A percentile compares a stretch with the other conserved stretches of the same genome.
Evolutionary conservation across 2,797 vertebrate genomes (phyloP).

Genomic region (Eulemur rubriventer): DNA sequence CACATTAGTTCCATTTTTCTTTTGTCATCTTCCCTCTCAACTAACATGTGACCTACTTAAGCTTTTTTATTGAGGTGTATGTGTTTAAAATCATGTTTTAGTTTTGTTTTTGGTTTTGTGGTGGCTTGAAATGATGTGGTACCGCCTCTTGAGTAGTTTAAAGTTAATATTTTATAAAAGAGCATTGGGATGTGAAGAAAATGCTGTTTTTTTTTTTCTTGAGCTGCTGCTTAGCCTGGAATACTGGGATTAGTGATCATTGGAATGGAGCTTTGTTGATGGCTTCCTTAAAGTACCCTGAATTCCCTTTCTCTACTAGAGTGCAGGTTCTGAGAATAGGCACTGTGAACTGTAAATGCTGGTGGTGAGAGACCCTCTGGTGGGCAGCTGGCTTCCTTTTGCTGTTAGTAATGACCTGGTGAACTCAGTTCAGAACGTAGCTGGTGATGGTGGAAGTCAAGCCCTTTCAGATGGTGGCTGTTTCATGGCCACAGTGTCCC

Average conservation of each 20-base stretch:
- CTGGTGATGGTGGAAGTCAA: background rate
- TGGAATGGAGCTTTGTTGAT: background rate
- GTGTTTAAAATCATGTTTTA: background rate
- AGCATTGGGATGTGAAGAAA: background rate
- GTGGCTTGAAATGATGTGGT: background rate
- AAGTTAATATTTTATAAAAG: background rate
- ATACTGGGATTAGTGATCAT: background rate
- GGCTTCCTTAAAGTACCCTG: background rate
- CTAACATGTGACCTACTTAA: background rate
- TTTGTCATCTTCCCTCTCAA: background rate
- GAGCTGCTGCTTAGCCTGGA: background rate
- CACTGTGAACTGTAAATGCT: background rate
- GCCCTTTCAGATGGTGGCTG: background rate
- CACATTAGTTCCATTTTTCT: background rate
- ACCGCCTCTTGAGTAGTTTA: background rate
- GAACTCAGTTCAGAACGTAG: background rate
- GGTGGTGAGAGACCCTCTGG: background rate
- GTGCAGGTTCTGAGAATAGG: background rate
- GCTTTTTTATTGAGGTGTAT: background rate
- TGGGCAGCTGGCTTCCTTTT: background rate
- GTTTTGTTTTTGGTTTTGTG: conserved; percentile 18
- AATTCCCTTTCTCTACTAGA: background rate
- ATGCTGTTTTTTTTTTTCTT: background rate
- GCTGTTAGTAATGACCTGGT: background rate
- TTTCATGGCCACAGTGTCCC: background rate